Conservation (phyloP, 1,140 invertebrate species). For the Zeugodacus cucurbitae region DNA sequence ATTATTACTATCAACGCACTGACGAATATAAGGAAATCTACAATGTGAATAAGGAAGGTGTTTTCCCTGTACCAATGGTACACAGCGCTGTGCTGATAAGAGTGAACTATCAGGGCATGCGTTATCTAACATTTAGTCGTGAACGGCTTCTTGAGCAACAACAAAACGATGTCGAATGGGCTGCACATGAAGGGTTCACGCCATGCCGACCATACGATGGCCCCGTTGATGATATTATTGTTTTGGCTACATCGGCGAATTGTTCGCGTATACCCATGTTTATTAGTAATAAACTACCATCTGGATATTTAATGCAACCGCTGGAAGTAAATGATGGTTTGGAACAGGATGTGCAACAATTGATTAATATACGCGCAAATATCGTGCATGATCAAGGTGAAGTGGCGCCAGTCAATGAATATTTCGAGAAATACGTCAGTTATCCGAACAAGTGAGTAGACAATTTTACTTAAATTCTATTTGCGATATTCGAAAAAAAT, state of each 20-base stretch:
- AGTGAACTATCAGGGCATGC: conserved; percentile 72
- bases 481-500: neutral
- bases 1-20: conserved; percentile 90
- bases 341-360: conserved; percentile 75
- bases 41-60: conserved; percentile 77
- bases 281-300: conserved; percentile 84
- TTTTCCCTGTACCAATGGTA: conserved; percentile 91
- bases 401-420: conserved; percentile 55
- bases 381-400: conserved; percentile 71
- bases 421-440: conserved; percentile 47
- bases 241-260: conserved; percentile 89
- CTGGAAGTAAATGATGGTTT: conserved; percentile 77
- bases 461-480: neutral
- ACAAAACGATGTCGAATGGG: conserved; percentile 42
- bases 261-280: conserved; percentile 76
- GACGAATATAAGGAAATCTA: conserved; percentile 88
- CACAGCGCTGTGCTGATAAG: conserved; percentile 90
- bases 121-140: conserved; percentile 81
- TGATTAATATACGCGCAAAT: conserved; percentile 83
- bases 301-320: conserved; percentile 87
- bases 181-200: conserved; percentile 2
- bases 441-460: conserved; percentile 50
- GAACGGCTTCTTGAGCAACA: conserved; percentile 69
- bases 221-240: conserved; percentile 93
- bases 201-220: conserved; percentile 70